Conservation (phyloP, 2,113 vertebrate species). For the Sapayoa aenigma region DNA sequence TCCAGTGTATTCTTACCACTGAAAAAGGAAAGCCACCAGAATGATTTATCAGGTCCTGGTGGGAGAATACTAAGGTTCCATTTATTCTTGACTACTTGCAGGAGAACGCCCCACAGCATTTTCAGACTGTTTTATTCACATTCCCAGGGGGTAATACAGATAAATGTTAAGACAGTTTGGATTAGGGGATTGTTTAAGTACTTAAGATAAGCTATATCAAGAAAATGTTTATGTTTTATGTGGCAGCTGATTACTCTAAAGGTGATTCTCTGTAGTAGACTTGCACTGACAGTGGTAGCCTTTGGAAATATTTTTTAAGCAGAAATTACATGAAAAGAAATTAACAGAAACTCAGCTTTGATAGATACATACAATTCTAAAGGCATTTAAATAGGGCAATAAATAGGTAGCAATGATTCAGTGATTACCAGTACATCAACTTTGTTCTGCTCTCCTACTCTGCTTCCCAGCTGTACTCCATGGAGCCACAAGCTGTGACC, state of each 20-base stretch:
- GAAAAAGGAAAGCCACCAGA: background rate
- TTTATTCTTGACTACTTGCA: background rate
- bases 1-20: fast-evolving
- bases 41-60: background rate
- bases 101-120: background rate
- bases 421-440: background rate
- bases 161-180: background rate
- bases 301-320: background rate
- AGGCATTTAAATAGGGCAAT: background rate
- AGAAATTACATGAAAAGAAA: background rate
- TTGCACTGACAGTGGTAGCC: background rate
- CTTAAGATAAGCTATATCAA: background rate
- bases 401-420: background rate
- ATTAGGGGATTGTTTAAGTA: background rate
- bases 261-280: background rate
- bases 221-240: background rate
- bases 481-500: background rate
- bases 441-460: background rate
- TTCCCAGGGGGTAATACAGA: background rate
- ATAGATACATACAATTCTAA: background rate
- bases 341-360: background rate
- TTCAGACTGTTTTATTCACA: background rate
- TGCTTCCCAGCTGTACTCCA: background rate
- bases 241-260: background rate
- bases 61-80: background rate